Base-by-base conservation (phyloP, 1,140 invertebrate species). In the Drosophila auraria region DNA sequence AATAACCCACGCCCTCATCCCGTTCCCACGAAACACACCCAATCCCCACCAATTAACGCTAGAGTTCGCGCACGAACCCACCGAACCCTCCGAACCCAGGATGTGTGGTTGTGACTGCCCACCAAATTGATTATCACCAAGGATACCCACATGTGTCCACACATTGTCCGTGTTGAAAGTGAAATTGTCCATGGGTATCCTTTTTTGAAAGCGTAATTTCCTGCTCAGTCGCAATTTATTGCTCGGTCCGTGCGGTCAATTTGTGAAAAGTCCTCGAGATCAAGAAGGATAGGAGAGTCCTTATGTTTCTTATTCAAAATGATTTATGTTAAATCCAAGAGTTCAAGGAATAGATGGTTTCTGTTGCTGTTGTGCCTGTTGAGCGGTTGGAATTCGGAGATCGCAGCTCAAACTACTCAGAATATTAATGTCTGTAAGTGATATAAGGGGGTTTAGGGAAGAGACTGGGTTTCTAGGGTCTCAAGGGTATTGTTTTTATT, bases 351-450 rank as follows among this genome's bases (percentile, higher is more conserved):
- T 53, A 51, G 82, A 9, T 90, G 71, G 64, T 20, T 90, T 3
- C 1, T 82, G 7, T 64, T 63, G 61, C 25, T 75, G 23, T 33
- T 69, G 45, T 56, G 63, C n/a, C 30, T 82, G 11, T 47, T 80
- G 12, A 63, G 30, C 20, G 49, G 20, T 25, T 59, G 47, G 5
- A 54, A 68, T n/a, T 69, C 23, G 27, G 49, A 79, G 57, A 68
- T 77, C 20, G 53, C 56, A 12, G 86, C 86, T 3, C 91, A 92
- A 64, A 92, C 91, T 1, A 90, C 78, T 63, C 91, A 92, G 50
- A 92, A 92, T 61, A 92, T 92, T 49, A 92, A 92, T 87, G 91
- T 92, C 42, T 90, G 91, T 92, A 91, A 92, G 91, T 92, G 36
- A 2, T 45, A 7, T 12, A 17, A 44, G 15, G 8, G 7, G 3